Percentiles rank a stretch among this genome's conserved stretches.
Conservation (phyloP, 2,113 vertebrate genomes). For the Poecilia latipinna region DNA sequence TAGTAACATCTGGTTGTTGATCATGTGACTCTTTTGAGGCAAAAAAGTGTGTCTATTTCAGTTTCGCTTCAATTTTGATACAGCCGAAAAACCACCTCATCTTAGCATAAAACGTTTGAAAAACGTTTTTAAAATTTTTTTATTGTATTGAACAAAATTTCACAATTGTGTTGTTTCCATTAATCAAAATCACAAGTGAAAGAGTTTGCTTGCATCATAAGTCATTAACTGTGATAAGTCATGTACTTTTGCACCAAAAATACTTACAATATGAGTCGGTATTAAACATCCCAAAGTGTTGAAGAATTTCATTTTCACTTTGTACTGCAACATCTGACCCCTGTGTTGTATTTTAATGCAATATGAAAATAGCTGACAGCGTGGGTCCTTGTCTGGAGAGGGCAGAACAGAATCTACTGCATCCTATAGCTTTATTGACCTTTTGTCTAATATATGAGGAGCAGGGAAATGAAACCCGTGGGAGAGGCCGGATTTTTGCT, state of each 20-base stretch:
- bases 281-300: background rate
- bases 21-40: no score
- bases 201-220: no score
- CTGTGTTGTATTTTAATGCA: constrained; percentile 1
- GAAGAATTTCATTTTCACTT: background rate
- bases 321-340: constrained; percentile 9
- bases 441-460: constrained; percentile 20
- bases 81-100: no score
- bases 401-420: constrained; percentile 22
- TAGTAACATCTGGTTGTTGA: no score
- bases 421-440: constrained; percentile 13
- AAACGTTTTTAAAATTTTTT: no score
- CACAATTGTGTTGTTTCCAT: no score
- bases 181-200: no score
- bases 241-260: no score
- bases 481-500: constrained; percentile 23
- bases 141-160: no score
- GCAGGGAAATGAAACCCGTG: constrained; percentile 34
- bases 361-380: constrained; percentile 19
- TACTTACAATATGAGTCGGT: background rate
- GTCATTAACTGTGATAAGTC: background rate
- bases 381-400: constrained; percentile 13
- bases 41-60: no score
- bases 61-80: no score
- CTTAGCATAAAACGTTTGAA: no score